Percentiles rank a stretch among this genome's conserved stretches.
Conservation (phyloP, 2,113 vertebrate species). For the Sprattus sprattus region DNA sequence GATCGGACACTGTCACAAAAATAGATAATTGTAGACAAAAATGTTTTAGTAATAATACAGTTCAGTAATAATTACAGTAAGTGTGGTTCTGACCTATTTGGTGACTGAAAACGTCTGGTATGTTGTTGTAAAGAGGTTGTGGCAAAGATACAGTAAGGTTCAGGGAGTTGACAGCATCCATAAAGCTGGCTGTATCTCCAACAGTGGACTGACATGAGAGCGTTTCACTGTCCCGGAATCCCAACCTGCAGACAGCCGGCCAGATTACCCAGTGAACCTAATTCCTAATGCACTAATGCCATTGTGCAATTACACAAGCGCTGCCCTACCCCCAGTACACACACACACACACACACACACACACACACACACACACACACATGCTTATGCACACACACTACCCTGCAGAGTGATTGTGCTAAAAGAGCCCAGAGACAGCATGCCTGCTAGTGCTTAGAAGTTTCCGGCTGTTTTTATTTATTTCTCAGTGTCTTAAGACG, state of each 20-base stretch:
- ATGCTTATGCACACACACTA: constrained; percentile 15
- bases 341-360: background rate
- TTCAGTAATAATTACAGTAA: background rate
- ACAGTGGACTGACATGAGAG: background rate
- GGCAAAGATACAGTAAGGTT: background rate
- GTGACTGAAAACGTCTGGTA: background rate
- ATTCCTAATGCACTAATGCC: constrained; percentile 48
- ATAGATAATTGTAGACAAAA: background rate
- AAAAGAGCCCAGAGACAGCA: background rate
- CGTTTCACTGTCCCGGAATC: constrained; percentile 22
- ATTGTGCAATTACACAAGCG: constrained; percentile 41
- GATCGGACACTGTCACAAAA: background rate
- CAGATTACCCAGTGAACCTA: constrained; percentile 42
- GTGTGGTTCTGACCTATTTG: background rate
- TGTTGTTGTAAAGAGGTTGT: background rate
- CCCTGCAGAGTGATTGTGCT: constrained; percentile 10
- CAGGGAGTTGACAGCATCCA: background rate
- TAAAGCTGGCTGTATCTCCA: background rate
- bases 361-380: background rate
- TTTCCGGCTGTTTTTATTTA: constrained; percentile 20
- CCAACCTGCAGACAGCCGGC: constrained; percentile 23
- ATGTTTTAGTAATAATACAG: background rate
- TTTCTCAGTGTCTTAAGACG: constrained; percentile 37
- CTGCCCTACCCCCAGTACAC: background rate
- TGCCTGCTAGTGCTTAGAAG: background rate